Evolutionary conservation across 2,113 vertebrate genomes (phyloP).

Genomic region (Perca flavescens): DNA sequence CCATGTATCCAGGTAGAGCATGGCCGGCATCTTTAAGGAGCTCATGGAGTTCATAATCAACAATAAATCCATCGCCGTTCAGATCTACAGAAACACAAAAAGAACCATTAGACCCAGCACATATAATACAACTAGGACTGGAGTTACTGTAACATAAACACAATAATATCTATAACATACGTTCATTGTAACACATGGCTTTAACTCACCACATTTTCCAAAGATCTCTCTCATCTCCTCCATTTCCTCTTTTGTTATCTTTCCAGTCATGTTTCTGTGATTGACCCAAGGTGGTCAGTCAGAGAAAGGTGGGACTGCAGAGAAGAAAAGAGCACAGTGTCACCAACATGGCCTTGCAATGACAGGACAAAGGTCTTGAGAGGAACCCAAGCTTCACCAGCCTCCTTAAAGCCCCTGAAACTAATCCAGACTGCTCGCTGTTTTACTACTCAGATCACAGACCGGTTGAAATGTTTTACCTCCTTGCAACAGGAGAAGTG

Average conservation of each 20-base stretch:
- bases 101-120: background rate
- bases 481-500: background rate
- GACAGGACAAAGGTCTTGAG: background rate
- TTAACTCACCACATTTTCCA: conserved; percentile 91
- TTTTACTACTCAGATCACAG: background rate
- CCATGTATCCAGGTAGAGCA: conserved; percentile 91
- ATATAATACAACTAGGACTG: background rate
- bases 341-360: conserved; percentile 8
- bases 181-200: background rate
- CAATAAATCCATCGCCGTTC: conserved; percentile 90
- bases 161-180: background rate
- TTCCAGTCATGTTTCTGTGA: conserved; percentile 89
- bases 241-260: conserved; percentile 94
- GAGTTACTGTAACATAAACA: background rate
- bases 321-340: conserved; percentile 20
- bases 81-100: conserved; percentile 85
- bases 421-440: conserved; percentile 3
- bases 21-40: conserved; percentile 93
- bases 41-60: conserved; percentile 90
- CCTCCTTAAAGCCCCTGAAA: conserved; percentile 13
- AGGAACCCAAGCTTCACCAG: background rate
- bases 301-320: conserved; percentile 63
- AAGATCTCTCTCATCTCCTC: conserved; percentile 95
- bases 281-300: conserved; percentile 77
- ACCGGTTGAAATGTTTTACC: background rate